Evolutionary conservation across 2,888 invertebrate species (phyloP), one percentile per base, ranked within the genome.

Genomic region (Ormyrus rosae): DNA sequence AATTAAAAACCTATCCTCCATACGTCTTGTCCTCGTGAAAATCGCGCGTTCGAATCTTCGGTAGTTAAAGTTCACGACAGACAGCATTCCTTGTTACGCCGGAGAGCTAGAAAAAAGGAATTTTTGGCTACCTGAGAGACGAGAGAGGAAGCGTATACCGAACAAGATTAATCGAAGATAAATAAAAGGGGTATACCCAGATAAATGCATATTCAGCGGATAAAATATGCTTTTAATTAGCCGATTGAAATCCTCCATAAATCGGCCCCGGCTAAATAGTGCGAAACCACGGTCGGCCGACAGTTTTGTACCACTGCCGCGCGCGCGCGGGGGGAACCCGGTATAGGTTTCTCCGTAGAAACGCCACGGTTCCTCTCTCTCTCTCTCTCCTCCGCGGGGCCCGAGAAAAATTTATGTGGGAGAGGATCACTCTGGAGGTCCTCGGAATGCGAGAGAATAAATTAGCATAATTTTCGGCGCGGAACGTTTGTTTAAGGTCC

Each of bases 221-320:
- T 82, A 78, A 82, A 82, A 78, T 82, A 82, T 82, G 80, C 82
- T 82, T 80, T 80, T 82, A 82, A 82, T 82, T 82, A 82, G 82
- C 80, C 80, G 80, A 76, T 74, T 68, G 79, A 60, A 67, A 65
- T 74, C 74, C 78, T 9, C 73, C 72, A 76, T 77, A 77, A 79
- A 82, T 79, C 73, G 69, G 5, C 11, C 72, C 11, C 72, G 45
- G 63, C 73, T 76, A 79, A 82, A 70, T 79, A 82, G 79, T 78
- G 79, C 76, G 82, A 82, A 82, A 61, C 71, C 46, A 8, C 53
- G 56, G 68, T n/a, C 7, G 53, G 65, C 61, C 48, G 78, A 78
- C 78, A 78, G 78, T 78, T 78, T 78, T 78, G 72, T 78, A 78
- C 78, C 65, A 71, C 65, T 65, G 13, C 56, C 60, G 55, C 13